Base-by-base conservation (phyloP, 2,888 invertebrate genomes). In the Tetragonula carbonaria region DNA sequence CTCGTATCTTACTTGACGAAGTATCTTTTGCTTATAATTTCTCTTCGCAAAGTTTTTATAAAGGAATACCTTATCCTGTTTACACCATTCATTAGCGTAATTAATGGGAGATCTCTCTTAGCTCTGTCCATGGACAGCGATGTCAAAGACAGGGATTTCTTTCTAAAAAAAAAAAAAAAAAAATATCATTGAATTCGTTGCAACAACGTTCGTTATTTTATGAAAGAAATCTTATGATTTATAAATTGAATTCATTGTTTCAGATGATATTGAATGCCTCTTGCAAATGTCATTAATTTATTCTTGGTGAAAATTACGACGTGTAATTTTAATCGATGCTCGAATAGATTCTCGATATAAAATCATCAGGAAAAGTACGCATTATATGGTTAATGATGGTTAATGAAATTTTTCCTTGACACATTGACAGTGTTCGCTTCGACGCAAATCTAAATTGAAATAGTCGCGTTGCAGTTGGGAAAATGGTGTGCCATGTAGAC, bases 381-480 rank as follows among this genome's bases (percentile, higher is more conserved):
- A 8, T 8, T 45, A 45, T 68, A 50, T 67, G 68, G 33, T 23
- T 23, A 23, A 23, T 23, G 33, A 38, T 33, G 74, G 66, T 63
- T 85, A 81, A 86, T 81, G 78, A 86, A 86, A 85, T 81, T 81
- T 85, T 67, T 68, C 66, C 53, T 55, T n/a, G 75, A 38, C 71
- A 82, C 84, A 62, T 71, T 62, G 74, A 63, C 57, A 76, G 68
- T 70, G 73, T 70, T 75, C 82, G 51, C 66, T 82, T 74, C 33
- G 57, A 57, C 66, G 71, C 78, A 74, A 74, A 74, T 84, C 78
- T 38, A 66, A 78, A 82, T 82, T 84, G 78, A 84, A 74, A 72
- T 66, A 59, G 78, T 75, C 71, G 59, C 57, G 62, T 55, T 59
- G 45, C 57, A 45, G 68, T 65, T 28, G 16, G 57, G 67, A 65